These are phyloP conservation scores for Carduelis carduelis DNA, from an alignment of 2,797 vertebrate genomes.

Conservation along the genomic window DNA sequence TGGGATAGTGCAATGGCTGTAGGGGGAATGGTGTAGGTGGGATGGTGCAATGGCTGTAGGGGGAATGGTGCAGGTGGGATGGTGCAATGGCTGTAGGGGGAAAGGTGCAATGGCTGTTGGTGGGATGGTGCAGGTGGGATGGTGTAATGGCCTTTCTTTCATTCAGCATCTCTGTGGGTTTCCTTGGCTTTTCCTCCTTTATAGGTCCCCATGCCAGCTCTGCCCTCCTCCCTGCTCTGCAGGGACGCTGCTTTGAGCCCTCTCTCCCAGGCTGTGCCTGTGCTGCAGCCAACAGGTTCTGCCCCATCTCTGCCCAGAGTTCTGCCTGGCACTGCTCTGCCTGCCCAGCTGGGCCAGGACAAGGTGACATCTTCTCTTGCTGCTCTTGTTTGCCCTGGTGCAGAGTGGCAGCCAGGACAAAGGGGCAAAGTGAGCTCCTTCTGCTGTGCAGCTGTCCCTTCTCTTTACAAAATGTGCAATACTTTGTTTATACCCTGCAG, in stretches of 20 bases:
- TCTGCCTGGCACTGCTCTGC: neutral
- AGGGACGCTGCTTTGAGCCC: neutral
- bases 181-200: neutral
- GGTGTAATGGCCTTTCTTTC: neutral
- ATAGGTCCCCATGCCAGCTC: neutral
- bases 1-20: too few species aligned
- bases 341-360: rapidly evolving
- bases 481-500: neutral
- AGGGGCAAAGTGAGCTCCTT: neutral
- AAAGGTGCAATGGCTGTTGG: too few species aligned
- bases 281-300: neutral
- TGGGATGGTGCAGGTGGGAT: too few species aligned
- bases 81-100: too few species aligned
- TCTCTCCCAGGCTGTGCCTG: neutral
- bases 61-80: too few species aligned
- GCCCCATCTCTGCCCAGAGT: neutral
- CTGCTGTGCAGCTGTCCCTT: neutral
- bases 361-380: neutral
- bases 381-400: rapidly evolving
- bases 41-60: too few species aligned
- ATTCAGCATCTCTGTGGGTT: too few species aligned
- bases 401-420: neutral
- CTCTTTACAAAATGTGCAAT: neutral
- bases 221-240: neutral
- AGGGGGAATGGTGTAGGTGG: too few species aligned